A percentile compares a stretch with the other conserved stretches of the same genome.
Conservation (phyloP, 1,140 invertebrate genomes). For the Thrips palmi region DNA sequence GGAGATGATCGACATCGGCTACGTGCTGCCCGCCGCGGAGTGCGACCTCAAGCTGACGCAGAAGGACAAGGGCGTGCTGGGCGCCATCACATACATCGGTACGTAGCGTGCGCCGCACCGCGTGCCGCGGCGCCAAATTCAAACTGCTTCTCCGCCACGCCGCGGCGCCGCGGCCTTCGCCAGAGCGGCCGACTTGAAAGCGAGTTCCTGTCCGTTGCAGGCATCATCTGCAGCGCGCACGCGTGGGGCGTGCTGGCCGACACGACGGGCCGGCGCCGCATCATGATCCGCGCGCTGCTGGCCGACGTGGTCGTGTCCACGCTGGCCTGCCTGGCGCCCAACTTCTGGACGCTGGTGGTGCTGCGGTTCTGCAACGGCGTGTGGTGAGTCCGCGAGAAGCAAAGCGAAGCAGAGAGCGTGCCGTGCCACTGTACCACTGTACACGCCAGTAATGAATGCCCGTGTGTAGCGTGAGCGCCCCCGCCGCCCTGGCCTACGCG, state of each 20-base stretch:
- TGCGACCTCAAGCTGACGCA: constrained; percentile 22
- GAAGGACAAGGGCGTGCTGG: constrained; percentile 21
- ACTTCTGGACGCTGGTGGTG: constrained; percentile 27
- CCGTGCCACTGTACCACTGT: neutral
- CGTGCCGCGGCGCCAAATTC: neutral
- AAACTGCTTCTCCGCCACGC: too few relatives aligned
- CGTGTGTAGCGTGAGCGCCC: too few relatives aligned
- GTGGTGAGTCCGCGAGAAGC: constrained; percentile 25
- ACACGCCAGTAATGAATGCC: neutral
- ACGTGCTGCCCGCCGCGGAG: constrained; percentile 22
- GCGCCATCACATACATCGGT: neutral
- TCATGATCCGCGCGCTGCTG: constrained; percentile 37
- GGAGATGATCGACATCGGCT: constrained; percentile 22
- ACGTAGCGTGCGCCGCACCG: constrained; percentile 5
- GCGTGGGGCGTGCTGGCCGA: constrained; percentile 48
- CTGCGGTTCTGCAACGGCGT: constrained; percentile 33
- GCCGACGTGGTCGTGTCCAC: constrained; percentile 34
- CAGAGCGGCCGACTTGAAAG: too few relatives aligned
- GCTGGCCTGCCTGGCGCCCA: constrained; percentile 28
- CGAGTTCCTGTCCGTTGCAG: constrained; percentile 23
- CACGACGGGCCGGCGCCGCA: constrained; percentile 36
- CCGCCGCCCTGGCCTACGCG: too few relatives aligned
- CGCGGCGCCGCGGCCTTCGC: too few relatives aligned
- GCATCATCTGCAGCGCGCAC: constrained; percentile 32
- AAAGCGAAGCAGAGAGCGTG: neutral